Evolutionary conservation across 1,140 invertebrate genomes (phyloP).

Genomic region (Mizuhopecten yessoensis): DNA sequence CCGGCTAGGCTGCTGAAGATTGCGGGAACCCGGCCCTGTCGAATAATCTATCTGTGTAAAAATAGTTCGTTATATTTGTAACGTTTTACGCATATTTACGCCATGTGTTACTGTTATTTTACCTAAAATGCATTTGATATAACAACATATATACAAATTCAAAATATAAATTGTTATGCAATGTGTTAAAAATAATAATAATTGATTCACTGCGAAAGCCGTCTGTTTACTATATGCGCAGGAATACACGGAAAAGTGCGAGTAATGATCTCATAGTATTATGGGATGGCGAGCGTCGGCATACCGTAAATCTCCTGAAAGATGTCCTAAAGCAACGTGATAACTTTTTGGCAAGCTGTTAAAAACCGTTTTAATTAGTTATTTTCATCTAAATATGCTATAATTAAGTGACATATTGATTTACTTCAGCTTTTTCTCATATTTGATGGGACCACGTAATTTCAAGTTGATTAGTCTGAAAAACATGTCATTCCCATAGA

Average conservation of each 20-base stretch:
- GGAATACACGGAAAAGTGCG: too few relatives aligned
- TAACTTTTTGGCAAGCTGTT: too few relatives aligned
- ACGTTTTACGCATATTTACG: neutral
- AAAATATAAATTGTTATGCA: neutral
- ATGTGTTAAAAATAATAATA: neutral
- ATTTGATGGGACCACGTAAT: too few relatives aligned
- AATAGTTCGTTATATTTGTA: slow-evolving; percentile 49
- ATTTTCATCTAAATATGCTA: too few relatives aligned
- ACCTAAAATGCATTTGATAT: neutral
- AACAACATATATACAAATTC: neutral
- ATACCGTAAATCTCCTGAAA: neutral
- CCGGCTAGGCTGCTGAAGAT: slow-evolving; percentile 73
- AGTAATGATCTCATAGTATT: slow-evolving; percentile 68
- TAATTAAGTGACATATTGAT: too few relatives aligned
- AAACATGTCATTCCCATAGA: too few relatives aligned
- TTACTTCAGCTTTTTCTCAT: too few relatives aligned
- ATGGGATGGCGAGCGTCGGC: slow-evolving; percentile 59
- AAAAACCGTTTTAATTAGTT: too few relatives aligned
- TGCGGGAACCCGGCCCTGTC: slow-evolving; percentile 74
- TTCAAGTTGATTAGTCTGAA: too few relatives aligned
- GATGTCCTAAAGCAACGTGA: neutral
- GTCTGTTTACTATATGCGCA: slow-evolving; percentile 55
- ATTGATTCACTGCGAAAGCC: slow-evolving; percentile 32
- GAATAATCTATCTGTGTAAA: slow-evolving; percentile 61
- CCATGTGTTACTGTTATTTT: neutral